Conservation (phyloP, 2,797 vertebrate species). For the Trematomus bernacchii region DNA sequence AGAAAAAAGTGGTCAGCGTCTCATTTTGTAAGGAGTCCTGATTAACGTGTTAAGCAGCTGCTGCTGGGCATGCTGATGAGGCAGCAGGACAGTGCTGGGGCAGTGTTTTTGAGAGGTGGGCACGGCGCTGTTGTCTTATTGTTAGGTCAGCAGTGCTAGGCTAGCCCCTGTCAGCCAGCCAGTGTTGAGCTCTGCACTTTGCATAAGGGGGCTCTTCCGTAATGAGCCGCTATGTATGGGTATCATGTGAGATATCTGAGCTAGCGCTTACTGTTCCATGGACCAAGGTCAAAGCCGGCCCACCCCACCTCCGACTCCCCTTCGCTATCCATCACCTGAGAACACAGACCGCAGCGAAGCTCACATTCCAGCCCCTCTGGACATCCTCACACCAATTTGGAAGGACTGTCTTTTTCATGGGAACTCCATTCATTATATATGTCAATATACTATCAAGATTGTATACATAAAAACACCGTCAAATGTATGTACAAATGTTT, state of each 20-base stretch:
- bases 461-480: constrained; percentile 1
- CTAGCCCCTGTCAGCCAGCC: constrained; percentile 80
- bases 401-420: constrained; percentile 53
- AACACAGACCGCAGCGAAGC: constrained; percentile 78
- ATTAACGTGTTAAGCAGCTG: constrained; percentile 29
- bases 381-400: constrained; percentile 71
- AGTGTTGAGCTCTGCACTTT: constrained; percentile 85
- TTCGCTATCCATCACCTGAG: constrained; percentile 82
- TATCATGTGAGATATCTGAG: constrained; percentile 88
- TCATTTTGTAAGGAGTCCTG: background rate
- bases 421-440: constrained; percentile 52
- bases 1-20: background rate
- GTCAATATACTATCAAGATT: constrained; percentile 35
- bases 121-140: constrained; percentile 74
- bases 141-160: constrained; percentile 84
- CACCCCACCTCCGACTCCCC: constrained; percentile 72
- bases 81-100: constrained; percentile 44
- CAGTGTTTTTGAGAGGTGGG: constrained; percentile 61
- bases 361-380: constrained; percentile 78
- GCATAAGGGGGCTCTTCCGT: constrained; percentile 85
- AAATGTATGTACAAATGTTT: background rate
- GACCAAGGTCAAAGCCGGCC: constrained; percentile 84
- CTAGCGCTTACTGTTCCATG: constrained; percentile 83
- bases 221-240: constrained; percentile 85
- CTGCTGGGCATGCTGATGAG: constrained; percentile 53